Evolutionary conservation across 30 jellyfish, hydroid and myxozoan species (phyloP).

Genomic region (Hydractinia symbiolongicarpus): DNA sequence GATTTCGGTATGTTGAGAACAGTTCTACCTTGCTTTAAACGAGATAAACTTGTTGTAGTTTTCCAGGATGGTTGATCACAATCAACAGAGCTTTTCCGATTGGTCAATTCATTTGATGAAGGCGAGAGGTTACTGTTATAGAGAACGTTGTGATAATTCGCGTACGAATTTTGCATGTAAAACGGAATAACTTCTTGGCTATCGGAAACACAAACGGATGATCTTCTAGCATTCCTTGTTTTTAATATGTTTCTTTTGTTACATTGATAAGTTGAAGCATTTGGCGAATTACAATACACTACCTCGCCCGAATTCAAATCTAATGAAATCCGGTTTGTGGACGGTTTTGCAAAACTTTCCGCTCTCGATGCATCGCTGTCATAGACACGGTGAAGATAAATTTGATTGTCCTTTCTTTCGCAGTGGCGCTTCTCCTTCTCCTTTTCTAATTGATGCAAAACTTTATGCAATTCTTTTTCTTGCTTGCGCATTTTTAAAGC

Average conservation of each 20-base stretch:
- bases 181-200: slow-evolving; percentile 19
- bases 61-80: not conserved
- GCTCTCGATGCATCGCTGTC: too few relatives aligned
- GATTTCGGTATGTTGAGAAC: not conserved
- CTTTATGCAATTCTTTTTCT: slow-evolving; percentile 49
- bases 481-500: slow-evolving; percentile 42
- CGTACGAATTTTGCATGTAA: slow-evolving; percentile 27
- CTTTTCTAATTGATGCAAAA: slow-evolving; percentile 36
- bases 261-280: too few relatives aligned
- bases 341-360: too few relatives aligned
- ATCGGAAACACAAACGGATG: not conserved
- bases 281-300: too few relatives aligned
- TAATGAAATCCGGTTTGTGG: too few relatives aligned
- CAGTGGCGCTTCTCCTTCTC: slow-evolving; percentile 34
- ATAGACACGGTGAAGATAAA: not conserved
- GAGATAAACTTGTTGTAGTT: not conserved
- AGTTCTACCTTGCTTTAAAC: not conserved
- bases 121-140: not conserved
- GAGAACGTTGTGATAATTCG: slow-evolving; percentile 20
- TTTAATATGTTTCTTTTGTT: too few relatives aligned
- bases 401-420: not conserved
- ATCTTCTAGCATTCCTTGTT: too few relatives aligned
- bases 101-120: not conserved
- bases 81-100: not conserved
- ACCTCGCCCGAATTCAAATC: too few relatives aligned